phyloP scores from a whole-genome alignment of 2,888 invertebrate genomes.

The Lypha dubia region DNA sequence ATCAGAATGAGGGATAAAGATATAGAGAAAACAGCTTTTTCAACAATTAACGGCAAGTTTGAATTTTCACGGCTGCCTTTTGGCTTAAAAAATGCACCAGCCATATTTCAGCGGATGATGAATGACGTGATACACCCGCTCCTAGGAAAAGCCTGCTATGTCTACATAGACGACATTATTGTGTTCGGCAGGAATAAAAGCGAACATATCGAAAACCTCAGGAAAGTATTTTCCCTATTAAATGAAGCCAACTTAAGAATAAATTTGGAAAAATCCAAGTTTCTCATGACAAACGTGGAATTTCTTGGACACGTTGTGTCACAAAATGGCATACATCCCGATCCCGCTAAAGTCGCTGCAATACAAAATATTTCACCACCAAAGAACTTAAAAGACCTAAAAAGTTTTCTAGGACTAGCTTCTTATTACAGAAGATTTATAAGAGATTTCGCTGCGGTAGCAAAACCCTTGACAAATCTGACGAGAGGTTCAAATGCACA shows the following conservation, averaged over 20 bases:
- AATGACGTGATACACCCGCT: slow-evolving; percentile 71
- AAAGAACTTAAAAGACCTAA: too few species aligned
- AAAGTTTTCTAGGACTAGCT: too few species aligned
- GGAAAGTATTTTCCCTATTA: slow-evolving; percentile 49
- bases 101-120: slow-evolving; percentile 53
- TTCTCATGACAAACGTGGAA: slow-evolving; percentile 62
- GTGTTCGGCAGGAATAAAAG: slow-evolving; percentile 49
- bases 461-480: too few species aligned
- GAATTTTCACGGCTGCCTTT: too few species aligned
- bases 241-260: slow-evolving; percentile 44
- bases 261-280: slow-evolving; percentile 64
- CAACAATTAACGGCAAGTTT: slow-evolving; percentile 29
- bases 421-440: too few species aligned
- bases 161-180: slow-evolving; percentile 72
- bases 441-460: too few species aligned
- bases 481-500: too few species aligned
- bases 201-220: slow-evolving; percentile 57
- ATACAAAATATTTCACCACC: too few species aligned
- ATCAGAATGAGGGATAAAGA: slow-evolving; percentile 70
- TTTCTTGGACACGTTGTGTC: too few species aligned
- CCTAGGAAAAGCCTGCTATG: slow-evolving; percentile 68
- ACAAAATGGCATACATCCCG: too few species aligned
- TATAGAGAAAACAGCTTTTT: slow-evolving; percentile 72
- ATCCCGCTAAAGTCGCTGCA: too few species aligned
- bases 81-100: too few species aligned